A percentile compares a stretch with the other conserved stretches of the same genome.
Conservation (phyloP, 2,797 vertebrate species). For the Brotula barbata region DNA sequence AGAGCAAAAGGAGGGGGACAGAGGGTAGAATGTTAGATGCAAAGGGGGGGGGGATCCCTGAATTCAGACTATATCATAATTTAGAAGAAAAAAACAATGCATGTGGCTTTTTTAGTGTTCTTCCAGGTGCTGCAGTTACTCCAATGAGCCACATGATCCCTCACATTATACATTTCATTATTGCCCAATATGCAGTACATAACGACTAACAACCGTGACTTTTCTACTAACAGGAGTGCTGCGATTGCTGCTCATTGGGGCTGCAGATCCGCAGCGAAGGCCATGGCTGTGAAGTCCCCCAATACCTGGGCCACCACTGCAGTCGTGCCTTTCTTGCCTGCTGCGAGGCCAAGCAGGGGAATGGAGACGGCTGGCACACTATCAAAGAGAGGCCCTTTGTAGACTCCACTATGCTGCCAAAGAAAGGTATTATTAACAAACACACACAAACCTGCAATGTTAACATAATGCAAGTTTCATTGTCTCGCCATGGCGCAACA, state of each 20-base stretch:
- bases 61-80: slow-evolving; percentile 12
- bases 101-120: slow-evolving; percentile 4
- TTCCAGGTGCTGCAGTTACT: background rate
- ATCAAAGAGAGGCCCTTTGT: slow-evolving; percentile 78
- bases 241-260: slow-evolving; percentile 89
- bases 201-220: background rate
- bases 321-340: slow-evolving; percentile 87
- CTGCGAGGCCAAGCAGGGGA: slow-evolving; percentile 81
- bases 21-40: slow-evolving; percentile 13
- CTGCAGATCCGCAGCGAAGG: slow-evolving; percentile 80
- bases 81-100: background rate
- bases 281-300: slow-evolving; percentile 81
- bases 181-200: background rate
- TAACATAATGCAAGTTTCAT: background rate
- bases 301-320: slow-evolving; percentile 87
- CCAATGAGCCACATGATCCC: background rate
- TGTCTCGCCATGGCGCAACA: background rate
- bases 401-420: slow-evolving; percentile 68
- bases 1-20: slow-evolving; percentile 23
- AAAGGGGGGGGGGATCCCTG: background rate
- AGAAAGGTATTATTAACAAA: slow-evolving; percentile 78
- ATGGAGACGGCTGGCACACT: slow-evolving; percentile 71
- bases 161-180: background rate
- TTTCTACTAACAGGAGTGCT: slow-evolving; percentile 85
- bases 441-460: slow-evolving; percentile 8